A percentile compares a stretch with the other conserved stretches of the same genome.
These are phyloP conservation scores for Cladorhizidae sp. DNA, from an alignment of 37 sponge, comb jelly and placozoan species.

Conservation along the genomic window DNA sequence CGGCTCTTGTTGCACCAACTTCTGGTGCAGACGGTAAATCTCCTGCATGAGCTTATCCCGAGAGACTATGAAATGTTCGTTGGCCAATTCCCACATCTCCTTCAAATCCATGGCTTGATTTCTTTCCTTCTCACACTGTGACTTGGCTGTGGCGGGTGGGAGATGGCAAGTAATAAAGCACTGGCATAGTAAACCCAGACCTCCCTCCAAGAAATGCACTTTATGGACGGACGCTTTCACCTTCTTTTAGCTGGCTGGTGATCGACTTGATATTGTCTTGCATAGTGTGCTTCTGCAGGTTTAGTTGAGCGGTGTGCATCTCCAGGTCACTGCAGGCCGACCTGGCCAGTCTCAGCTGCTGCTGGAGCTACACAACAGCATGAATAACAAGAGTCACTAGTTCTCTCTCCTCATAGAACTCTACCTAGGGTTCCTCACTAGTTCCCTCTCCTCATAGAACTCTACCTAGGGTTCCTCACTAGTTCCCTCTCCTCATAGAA, in stretches of 20 bases:
- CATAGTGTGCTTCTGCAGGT: conserved; percentile 32
- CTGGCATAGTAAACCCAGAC: too few relatives aligned
- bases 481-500: too few relatives aligned
- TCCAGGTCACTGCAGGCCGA: conserved; percentile 58
- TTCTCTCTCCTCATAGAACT: too few relatives aligned
- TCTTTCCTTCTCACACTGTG: conserved; percentile 2
- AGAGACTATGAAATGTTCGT: conserved; percentile 58
- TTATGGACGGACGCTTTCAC: conserved; percentile 18
- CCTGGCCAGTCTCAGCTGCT: conserved; percentile 47
- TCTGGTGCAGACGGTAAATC: conserved; percentile 18
- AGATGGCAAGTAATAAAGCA: neutral
- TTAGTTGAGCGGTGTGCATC: conserved; percentile 54
- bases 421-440: too few relatives aligned
- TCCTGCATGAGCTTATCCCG: conserved; percentile 54
- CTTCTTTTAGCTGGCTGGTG: neutral
- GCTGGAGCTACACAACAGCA: conserved; percentile 26
- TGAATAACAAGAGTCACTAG: too few relatives aligned
- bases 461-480: too few relatives aligned
- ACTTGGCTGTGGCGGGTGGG: neutral
- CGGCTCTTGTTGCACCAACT: neutral
- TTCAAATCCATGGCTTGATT: conserved; percentile 5
- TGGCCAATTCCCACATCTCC: conserved; percentile 70
- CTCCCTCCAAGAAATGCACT: too few relatives aligned
- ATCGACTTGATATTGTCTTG: conserved; percentile 1
- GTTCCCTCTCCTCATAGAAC: too few relatives aligned